phyloP scores from a whole-genome alignment of 2,797 vertebrate species.

The Lacerta bilineata region DNA sequence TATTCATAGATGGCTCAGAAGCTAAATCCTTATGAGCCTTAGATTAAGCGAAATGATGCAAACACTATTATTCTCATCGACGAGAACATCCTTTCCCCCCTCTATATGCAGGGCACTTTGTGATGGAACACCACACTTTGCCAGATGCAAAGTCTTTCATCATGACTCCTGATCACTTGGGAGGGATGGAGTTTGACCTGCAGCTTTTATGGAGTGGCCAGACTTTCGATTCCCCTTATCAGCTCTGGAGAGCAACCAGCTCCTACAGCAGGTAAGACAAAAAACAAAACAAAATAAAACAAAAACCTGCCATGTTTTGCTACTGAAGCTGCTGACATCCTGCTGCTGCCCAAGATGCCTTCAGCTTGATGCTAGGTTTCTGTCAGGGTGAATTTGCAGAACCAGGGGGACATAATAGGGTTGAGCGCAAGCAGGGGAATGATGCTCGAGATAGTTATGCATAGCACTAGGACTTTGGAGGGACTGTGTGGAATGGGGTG shows the following conservation, averaged over 20 bases:
- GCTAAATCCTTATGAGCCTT: background rate
- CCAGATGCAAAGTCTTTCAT: conserved; percentile 92
- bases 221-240: conserved; percentile 96
- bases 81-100: background rate
- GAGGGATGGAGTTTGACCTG: conserved; percentile 94
- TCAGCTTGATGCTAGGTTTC: background rate
- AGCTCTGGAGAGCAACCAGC: conserved; percentile 97
- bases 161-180: conserved; percentile 93
- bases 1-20: background rate
- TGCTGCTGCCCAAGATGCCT: too few species aligned
- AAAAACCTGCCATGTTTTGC: rapidly evolving
- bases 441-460: background rate
- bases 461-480: background rate
- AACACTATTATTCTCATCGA: too few species aligned
- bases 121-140: conserved; percentile 95
- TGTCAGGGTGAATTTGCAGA: background rate
- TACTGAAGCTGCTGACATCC: background rate
- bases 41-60: background rate
- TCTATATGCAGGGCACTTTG: conserved; percentile 89
- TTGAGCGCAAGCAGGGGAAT: background rate
- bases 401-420: background rate
- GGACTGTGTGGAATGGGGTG: background rate
- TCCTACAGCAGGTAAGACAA: conserved; percentile 92
- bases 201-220: conserved; percentile 97
- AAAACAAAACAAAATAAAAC: too few species aligned